Evolutionary conservation across 1,140 invertebrate species (phyloP), one percentile per base, ranked within the genome.

Genomic region (Drosophila repletoides): DNA sequence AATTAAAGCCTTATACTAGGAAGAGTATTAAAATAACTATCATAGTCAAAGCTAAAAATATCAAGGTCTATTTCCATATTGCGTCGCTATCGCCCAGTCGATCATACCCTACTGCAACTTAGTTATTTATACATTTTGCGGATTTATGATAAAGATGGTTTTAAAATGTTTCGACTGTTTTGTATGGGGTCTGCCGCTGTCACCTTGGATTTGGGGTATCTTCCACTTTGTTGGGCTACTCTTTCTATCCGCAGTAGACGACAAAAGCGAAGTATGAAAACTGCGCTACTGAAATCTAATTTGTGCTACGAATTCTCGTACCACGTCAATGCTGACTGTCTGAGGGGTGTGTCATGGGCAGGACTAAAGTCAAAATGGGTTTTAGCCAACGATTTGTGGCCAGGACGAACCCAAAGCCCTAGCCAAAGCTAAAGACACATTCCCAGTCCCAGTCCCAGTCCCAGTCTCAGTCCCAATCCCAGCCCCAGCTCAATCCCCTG

Each of bases 111-210:
- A 12, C 7, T 1, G 0, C n/a, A 6, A 29, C 22, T 4, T 28
- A 21, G 10, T 12, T 14, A 17, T 29, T 14, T 19, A 24, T 60
- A 26, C 74, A 67, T 61, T 83, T 60, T 81, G 53, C 51, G 74
- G 70, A 83, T 74, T 84, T 83, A 74, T 84, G 77, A 84, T 77
- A 74, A 77, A 84, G 77, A 84, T 84, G 74, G 79, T 83, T 84
- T 83, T 77, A 77, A 83, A 84, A 74, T 61, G 74, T 71, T 74
- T 59, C 60, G 51, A 63, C 59, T 71, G 56, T 48, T 58, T 40
- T 63, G 46, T 51, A 51, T 38, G 28, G 60, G 40, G 53, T 55
- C 51, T 67, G 55, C 60, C 77, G 75, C 58, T 74, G 80, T 86
- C 74, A 79, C 58, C 83, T 71, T 75, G 66, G 65, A 67, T 83